These are phyloP conservation scores for Sigmodon hispidus DNA, from an alignment of 2,113 vertebrate genomes.

Conservation along the genomic window DNA sequence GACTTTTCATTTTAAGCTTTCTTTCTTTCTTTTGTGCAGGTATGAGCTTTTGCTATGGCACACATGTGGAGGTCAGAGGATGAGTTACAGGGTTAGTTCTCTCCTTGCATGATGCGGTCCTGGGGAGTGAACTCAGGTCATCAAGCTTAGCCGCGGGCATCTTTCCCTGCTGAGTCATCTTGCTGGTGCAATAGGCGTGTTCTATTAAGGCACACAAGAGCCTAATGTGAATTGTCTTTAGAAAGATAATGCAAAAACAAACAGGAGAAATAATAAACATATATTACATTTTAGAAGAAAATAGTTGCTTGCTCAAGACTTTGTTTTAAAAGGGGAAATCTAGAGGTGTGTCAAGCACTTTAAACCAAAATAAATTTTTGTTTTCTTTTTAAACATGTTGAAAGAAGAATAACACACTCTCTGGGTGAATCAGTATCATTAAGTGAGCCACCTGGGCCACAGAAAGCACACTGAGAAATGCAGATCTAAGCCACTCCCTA, in stretches of 20 bases:
- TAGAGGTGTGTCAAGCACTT: neutral
- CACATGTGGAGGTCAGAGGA: neutral
- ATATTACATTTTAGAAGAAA: neutral
- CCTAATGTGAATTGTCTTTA: neutral
- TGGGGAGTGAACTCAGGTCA: neutral
- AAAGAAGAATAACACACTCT: neutral
- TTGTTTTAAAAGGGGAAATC: neutral
- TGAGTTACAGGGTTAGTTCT: neutral
- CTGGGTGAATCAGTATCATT: neutral
- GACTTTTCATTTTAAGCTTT: neutral
- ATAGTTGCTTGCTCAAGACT: neutral
- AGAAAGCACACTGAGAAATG: neutral
- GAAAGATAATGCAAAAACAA: neutral
- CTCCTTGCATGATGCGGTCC: neutral
- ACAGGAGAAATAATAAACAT: neutral
- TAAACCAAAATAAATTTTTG: neutral
- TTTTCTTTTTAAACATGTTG: neutral
- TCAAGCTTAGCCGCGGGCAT: neutral
- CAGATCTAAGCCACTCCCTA: neutral
- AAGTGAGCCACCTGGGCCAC: neutral
- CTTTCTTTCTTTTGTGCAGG: neutral
- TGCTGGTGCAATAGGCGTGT: neutral
- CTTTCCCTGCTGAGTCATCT: neutral
- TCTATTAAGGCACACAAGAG: neutral
- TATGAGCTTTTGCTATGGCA: neutral